These are phyloP conservation scores for Rhinichthys osculus DNA, from an alignment of 2,797 vertebrate genomes.

Conservation along the genomic window DNA sequence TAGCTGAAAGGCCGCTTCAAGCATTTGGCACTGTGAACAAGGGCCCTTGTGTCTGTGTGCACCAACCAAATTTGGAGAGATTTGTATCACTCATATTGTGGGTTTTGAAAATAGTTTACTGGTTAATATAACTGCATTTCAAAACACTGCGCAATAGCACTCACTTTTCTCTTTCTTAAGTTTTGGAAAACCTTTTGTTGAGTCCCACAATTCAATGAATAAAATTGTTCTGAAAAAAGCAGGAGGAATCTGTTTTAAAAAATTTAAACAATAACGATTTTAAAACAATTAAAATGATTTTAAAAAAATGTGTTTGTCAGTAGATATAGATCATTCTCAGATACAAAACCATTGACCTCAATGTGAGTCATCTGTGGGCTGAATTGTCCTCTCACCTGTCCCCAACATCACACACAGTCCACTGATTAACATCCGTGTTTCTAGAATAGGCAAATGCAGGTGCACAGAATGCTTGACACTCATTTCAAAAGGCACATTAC, in stretches of 20 bases:
- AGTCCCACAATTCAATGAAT: neutral
- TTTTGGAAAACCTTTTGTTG: neutral
- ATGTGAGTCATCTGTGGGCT: neutral
- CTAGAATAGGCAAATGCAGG: conserved; percentile 4
- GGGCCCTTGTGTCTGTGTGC: conserved; percentile 3
- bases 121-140: neutral
- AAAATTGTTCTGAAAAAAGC: neutral
- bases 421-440: conserved; percentile 7
- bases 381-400: neutral
- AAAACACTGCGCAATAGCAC: neutral
- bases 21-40: conserved; percentile 31
- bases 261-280: neutral
- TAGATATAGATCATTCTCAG: neutral
- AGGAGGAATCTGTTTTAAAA: neutral
- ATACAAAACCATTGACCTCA: neutral
- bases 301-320: neutral
- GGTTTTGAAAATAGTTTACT: conserved; percentile 8
- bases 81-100: neutral
- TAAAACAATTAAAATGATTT: neutral
- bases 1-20: neutral
- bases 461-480: conserved; percentile 22
- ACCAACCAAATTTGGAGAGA: conserved; percentile 4
- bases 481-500: conserved; percentile 7
- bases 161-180: neutral
- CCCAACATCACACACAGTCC: neutral